These are phyloP conservation scores for Pampus argenteus DNA, from an alignment of 2,797 vertebrate genomes.

Conservation along the genomic window DNA sequence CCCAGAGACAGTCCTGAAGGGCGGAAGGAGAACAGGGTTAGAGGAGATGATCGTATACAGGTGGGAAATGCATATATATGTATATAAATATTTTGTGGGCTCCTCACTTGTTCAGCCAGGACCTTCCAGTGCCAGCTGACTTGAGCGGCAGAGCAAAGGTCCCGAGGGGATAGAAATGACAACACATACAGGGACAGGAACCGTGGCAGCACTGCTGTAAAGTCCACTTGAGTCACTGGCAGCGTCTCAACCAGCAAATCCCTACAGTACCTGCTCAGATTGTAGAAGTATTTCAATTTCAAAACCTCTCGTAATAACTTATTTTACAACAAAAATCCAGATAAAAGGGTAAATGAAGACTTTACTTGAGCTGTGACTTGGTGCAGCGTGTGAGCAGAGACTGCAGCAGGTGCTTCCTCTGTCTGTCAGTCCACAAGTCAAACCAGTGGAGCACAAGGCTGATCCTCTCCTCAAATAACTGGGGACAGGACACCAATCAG, in stretches of 20 bases:
- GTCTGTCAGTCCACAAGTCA: slow-evolving; percentile 90
- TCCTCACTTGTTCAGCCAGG: slow-evolving; percentile 88
- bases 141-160: slow-evolving; percentile 86
- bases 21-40: too few species aligned
- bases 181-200: slow-evolving; percentile 89
- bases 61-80: rapidly evolving
- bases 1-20: slow-evolving; percentile 87
- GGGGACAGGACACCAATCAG: neutral
- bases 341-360: neutral
- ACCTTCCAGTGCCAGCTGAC: slow-evolving; percentile 92
- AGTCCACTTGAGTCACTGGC: slow-evolving; percentile 83
- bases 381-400: slow-evolving; percentile 82
- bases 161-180: slow-evolving; percentile 88
- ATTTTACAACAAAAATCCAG: neutral
- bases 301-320: too few species aligned
- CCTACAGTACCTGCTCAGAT: slow-evolving; percentile 79
- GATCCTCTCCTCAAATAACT: slow-evolving; percentile 91
- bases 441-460: slow-evolving; percentile 90
- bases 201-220: slow-evolving; percentile 86
- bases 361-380: slow-evolving; percentile 88
- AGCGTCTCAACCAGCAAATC: slow-evolving; percentile 83
- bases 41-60: neutral
- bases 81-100: too few species aligned
- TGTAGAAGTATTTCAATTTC: neutral
- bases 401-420: slow-evolving; percentile 87